Percentiles rank a stretch among this genome's conserved stretches.
Evolutionary conservation across 2,888 invertebrate genomes (phyloP).

Genomic region (Pharmacophagus antenor): DNA sequence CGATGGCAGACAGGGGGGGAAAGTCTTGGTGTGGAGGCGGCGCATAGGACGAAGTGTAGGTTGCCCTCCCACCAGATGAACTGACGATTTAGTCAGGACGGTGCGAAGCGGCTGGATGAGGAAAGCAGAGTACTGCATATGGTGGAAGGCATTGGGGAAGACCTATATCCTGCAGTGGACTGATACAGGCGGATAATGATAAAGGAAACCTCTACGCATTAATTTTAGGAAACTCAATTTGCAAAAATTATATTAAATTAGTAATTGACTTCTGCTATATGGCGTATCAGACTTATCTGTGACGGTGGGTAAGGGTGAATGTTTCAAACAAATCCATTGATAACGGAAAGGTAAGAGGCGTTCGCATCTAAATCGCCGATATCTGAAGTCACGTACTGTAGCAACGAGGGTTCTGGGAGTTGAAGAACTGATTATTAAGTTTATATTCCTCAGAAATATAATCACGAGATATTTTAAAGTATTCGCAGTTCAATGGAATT

Average conservation of each 20-base stretch:
- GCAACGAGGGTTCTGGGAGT: conserved; percentile 22
- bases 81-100: no score
- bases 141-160: no score
- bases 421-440: conserved; percentile 28
- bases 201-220: no score
- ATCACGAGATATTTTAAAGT: conserved; percentile 17
- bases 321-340: conserved; percentile 26
- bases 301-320: conserved; percentile 3
- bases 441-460: conserved; percentile 21
- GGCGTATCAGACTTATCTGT: conserved; percentile 15
- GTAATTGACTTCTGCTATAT: conserved; percentile 11
- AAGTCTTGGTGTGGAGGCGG: no score
- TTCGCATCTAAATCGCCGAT: conserved; percentile 29
- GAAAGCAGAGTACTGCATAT: no score
- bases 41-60: no score
- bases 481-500: neutral
- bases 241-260: neutral
- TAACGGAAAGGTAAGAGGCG: conserved; percentile 20
- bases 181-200: no score
- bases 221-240: no score
- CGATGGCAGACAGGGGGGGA: no score
- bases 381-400: conserved; percentile 20
- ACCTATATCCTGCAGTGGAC: no score
- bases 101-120: no score
- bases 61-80: no score